These are phyloP conservation scores for Meleagris gallopavo DNA, from an alignment of 2,113 vertebrate species.

Conservation along the genomic window DNA sequence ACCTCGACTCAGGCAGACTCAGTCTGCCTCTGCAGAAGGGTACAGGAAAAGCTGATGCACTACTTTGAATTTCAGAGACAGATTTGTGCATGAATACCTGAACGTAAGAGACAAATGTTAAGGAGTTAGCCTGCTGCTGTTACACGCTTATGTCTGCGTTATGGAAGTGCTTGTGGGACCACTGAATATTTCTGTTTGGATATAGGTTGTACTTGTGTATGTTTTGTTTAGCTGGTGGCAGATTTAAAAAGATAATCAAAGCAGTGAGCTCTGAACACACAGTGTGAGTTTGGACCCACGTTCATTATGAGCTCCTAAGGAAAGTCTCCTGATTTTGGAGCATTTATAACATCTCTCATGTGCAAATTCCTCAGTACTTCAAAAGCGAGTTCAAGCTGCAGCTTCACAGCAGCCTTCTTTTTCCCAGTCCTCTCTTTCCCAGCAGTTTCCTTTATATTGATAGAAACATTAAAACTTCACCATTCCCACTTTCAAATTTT, in stretches of 20 bases:
- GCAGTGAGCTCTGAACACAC: background rate
- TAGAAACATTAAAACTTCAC: background rate
- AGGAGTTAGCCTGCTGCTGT: background rate
- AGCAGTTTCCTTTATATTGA: background rate
- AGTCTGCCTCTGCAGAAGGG: background rate
- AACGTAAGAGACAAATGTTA: background rate
- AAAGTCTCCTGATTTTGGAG: background rate
- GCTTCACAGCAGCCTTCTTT: background rate
- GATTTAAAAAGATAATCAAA: background rate
- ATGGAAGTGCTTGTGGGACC: background rate
- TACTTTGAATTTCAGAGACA: background rate
- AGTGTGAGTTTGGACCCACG: accelerated
- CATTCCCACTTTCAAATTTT: background rate
- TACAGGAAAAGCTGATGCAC: background rate
- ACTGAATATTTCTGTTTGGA: background rate
- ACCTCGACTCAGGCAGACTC: background rate
- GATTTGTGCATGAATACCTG: background rate
- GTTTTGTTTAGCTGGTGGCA: background rate
- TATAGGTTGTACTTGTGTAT: background rate
- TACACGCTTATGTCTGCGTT: background rate
- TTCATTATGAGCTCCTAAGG: background rate
- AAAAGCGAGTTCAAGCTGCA: background rate
- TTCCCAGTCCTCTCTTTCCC: background rate
- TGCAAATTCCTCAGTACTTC: background rate
- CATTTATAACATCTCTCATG: background rate